Base-by-base conservation (phyloP, 2,888 invertebrate genomes). In the Drosophila yooni region DNA sequence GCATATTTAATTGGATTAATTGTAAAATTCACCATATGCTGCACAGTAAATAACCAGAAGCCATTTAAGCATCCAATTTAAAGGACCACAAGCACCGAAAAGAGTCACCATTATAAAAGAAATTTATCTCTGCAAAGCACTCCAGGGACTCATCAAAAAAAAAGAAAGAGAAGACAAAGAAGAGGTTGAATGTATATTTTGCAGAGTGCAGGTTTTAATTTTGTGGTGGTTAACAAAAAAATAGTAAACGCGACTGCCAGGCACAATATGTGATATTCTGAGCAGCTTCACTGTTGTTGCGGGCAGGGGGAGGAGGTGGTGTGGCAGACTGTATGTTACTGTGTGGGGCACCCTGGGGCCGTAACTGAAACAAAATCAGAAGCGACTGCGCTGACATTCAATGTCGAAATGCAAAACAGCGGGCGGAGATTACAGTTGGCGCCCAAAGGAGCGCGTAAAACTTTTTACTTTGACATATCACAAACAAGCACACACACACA, bases 381-480 rank as follows among this genome's bases (percentile, higher is more conserved):
- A 68, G 70, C 85, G 72, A 79, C 67, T 68, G 54, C 68, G 80
- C 68, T 79, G 80, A 72, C 78, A 72, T 71, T 79, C 77, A 77
- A 77, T 77, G 77, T 67, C 70, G 72, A 85, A 88, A 84, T 79
- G 81, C 86, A 85, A 85, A 88, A 74, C 88, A 81, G 84, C 86
- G 81, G 69, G 74, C 77, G 77, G 88, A 85, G 85, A 85, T 85
- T 85, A 86, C 85, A 80, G 83, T 56, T 65, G 66, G 64, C 54
- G 77, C 86, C 87, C 87, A 71, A 81, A 88, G 85, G 87, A 86
- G 83, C 75, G 70, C 43, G 68, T 60, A 71, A 77, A 85, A 85
- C 64, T 88, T 86, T 86, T 88, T 88, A 76, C 85, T 85, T 85
- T 85, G 85, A 85, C 89, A 85, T 79, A 74, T 86, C 74, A 79